These are phyloP conservation scores for Peromyscus maniculatus DNA, from an alignment of 2,113 vertebrate genomes.

Conservation along the genomic window DNA sequence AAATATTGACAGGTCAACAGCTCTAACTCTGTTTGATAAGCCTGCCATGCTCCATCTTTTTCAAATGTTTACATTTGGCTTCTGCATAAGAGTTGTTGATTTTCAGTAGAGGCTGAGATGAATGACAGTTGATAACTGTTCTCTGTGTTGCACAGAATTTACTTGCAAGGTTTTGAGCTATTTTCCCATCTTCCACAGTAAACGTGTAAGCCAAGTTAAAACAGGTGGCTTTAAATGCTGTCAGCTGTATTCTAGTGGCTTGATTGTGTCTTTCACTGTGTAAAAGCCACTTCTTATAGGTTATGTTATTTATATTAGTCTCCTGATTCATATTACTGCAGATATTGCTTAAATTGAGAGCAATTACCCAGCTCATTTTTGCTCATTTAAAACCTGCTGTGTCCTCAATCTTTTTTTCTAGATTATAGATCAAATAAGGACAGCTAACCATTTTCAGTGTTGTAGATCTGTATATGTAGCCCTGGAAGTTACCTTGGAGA, in stretches of 20 bases:
- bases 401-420: conserved; percentile 65
- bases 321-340: conserved; percentile 56
- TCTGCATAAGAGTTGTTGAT: conserved; percentile 64
- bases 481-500: not conserved
- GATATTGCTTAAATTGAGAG: conserved; percentile 66
- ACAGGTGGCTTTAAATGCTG: conserved; percentile 61
- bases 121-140: conserved; percentile 66
- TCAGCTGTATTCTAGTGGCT: conserved; percentile 58
- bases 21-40: conserved; percentile 65
- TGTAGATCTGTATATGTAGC: not conserved
- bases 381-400: conserved; percentile 58
- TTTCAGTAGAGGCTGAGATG: conserved; percentile 59
- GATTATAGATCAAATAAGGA: conserved; percentile 57
- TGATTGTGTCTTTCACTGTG: conserved; percentile 48
- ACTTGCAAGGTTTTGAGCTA: conserved; percentile 44
- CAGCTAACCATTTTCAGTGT: conserved; percentile 45
- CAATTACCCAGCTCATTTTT: conserved; percentile 73
- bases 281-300: conserved; percentile 50
- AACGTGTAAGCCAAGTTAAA: conserved; percentile 50
- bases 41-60: conserved; percentile 1
- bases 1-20: conserved; percentile 74
- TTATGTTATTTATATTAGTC: conserved; percentile 66
- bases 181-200: conserved; percentile 57
- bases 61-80: conserved; percentile 74
- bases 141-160: conserved; percentile 41